Evolutionary conservation across 2,797 vertebrate species (phyloP).

Genomic region (Rachycentron canadum): DNA sequence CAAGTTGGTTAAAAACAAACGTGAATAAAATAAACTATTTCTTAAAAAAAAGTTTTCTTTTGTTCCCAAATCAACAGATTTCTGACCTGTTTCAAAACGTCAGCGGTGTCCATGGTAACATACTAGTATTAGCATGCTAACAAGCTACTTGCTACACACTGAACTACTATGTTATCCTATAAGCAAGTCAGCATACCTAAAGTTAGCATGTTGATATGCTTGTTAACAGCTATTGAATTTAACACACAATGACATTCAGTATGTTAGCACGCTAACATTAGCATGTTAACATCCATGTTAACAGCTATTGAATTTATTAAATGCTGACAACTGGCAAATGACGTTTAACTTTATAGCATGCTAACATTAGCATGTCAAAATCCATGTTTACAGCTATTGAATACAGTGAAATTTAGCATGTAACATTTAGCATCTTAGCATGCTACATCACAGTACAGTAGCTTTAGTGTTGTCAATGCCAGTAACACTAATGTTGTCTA

Average conservation of each 20-base stretch:
- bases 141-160: too few relatives aligned
- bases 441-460: background rate
- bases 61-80: too few relatives aligned
- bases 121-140: too few relatives aligned
- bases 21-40: too few relatives aligned
- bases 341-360: background rate
- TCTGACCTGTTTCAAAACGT: too few relatives aligned
- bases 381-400: background rate
- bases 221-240: too few relatives aligned
- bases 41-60: too few relatives aligned
- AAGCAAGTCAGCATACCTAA: too few relatives aligned
- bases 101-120: too few relatives aligned
- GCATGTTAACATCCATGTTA: background rate
- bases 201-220: too few relatives aligned
- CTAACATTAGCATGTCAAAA: background rate
- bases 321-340: background rate
- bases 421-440: background rate
- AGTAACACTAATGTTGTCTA: background rate
- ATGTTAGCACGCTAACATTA: background rate
- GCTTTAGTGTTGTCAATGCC: background rate
- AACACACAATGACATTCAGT: background rate
- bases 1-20: background rate
- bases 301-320: background rate
- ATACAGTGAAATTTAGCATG: background rate
- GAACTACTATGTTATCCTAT: too few relatives aligned